Conservation (phyloP, 2,888 invertebrate species). For the Hirtodrosophila cameraria region DNA sequence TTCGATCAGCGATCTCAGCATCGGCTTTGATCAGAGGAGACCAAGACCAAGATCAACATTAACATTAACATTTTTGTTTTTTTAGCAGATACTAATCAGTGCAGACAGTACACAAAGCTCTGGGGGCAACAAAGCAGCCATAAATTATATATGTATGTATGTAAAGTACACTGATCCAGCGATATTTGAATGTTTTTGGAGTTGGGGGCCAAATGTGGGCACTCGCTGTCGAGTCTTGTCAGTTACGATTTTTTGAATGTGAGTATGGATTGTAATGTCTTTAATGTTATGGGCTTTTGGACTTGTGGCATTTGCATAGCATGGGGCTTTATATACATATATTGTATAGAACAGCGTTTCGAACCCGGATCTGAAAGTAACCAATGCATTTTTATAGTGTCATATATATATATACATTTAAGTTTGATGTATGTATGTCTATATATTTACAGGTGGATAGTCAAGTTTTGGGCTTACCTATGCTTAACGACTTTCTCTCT, state of each 20-base stretch:
- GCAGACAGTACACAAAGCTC: constrained; percentile 26
- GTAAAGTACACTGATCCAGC: neutral
- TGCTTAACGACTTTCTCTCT: constrained; percentile 30
- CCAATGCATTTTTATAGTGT: neutral
- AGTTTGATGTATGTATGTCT: neutral
- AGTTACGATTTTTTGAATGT: constrained; percentile 6
- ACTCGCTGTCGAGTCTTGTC: neutral
- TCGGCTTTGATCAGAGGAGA: constrained; percentile 10
- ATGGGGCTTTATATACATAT: neutral
- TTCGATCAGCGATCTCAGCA: constrained; percentile 23
- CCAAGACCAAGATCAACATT: no score
- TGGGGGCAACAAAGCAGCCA: constrained; percentile 10
- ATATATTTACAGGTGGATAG: constrained; percentile 2
- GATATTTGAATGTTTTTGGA: constrained; percentile 10
- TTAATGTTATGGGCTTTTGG: neutral
- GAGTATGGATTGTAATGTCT: constrained; percentile 11
- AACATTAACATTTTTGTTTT: no score
- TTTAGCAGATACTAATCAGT: constrained; percentile 37
- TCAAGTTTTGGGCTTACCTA: constrained; percentile 8
- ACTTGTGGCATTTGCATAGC: constrained; percentile 16
- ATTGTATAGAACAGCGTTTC: constrained; percentile 31
- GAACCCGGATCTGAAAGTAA: constrained; percentile 19
- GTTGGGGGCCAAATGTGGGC: constrained; percentile 7
- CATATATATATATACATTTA: neutral
- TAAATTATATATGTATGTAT: constrained; percentile 29